phyloP scores from a whole-genome alignment of 2,113 vertebrate genomes.

The Acanthisitta chloris region DNA sequence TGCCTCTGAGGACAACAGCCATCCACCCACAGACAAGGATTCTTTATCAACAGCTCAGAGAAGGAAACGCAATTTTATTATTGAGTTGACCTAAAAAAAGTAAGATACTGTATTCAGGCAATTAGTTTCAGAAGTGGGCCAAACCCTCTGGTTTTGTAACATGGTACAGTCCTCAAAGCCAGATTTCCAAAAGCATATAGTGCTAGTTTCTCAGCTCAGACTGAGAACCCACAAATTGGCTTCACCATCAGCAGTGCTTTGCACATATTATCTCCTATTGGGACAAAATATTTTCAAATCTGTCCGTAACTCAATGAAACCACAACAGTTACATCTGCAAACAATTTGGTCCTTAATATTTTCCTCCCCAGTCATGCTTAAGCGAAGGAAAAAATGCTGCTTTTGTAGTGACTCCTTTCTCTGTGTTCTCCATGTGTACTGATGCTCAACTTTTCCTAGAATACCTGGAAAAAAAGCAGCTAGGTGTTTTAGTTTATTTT shows the following conservation, averaged over 20 bases:
- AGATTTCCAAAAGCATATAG: background rate
- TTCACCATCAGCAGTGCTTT: background rate
- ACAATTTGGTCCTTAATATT: constrained; percentile 4
- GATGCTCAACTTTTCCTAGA: background rate
- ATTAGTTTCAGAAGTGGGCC: background rate
- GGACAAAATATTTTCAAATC: background rate
- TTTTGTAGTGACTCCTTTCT: background rate
- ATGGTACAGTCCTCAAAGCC: background rate
- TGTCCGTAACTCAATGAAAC: background rate
- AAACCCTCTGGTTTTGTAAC: background rate
- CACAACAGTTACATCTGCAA: constrained; percentile 47
- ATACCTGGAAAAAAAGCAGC: background rate
- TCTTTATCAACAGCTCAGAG: background rate
- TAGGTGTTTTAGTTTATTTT: background rate
- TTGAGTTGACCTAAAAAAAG: background rate
- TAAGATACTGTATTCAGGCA: background rate
- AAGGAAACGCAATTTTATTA: background rate
- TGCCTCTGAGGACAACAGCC: background rate
- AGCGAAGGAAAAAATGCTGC: background rate
- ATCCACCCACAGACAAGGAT: background rate
- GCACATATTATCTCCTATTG: background rate
- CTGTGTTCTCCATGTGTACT: background rate
- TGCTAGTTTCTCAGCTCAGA: background rate
- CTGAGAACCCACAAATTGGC: background rate
- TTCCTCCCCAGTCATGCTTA: background rate